Base-by-base conservation (phyloP, 2,888 invertebrate species). In the Stenodema calcarata region DNA sequence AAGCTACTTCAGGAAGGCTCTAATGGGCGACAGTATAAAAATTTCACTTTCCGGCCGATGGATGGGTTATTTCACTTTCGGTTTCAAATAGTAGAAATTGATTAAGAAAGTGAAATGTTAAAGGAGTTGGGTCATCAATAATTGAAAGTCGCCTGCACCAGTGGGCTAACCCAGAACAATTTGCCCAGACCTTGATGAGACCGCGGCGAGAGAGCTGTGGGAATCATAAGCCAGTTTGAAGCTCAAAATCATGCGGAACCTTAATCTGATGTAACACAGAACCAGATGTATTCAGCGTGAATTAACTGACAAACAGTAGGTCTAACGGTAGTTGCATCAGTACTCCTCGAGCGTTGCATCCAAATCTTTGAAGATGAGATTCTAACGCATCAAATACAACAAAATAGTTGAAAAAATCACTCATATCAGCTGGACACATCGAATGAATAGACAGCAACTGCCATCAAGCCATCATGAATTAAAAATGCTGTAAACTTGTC, bases 71-170 rank as follows among this genome's bases (percentile, higher is more conserved):
- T 44, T 78, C 78, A 44, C 78, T 78, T 78, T 78, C 78, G 78
- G 44, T 78, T 78, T 78, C 78, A 44, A 78, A 44, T 16, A 42
- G 44, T 23, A 41, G 78, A 44, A 44, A 78, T 35, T 44, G 78
- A 78, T 78, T 44, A 78, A 78, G 78, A 78, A 78, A 78, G 78
- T 42, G 78, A 78, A 78, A 78, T 44, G 78, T 44, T 41, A 30
- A 41, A 41, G 30, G 14, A n/a, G 70, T 30, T 73, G 73, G 73
- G 73, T 35, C 73, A 73, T 73, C 78, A 78, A 78, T 78, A 78
- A 78, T 78, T 78, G 44, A 78, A 78, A 78, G 78, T 75, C 41
- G 30, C 41, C 9, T 35, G 73, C 73, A 23, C 62, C 18, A 23
- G 11, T 62, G 62, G 62, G 23, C 62, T 23, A 62, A 23, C 62